phyloP scores from a whole-genome alignment of 1,140 invertebrate genomes.

The Drosophila simulans region DNA sequence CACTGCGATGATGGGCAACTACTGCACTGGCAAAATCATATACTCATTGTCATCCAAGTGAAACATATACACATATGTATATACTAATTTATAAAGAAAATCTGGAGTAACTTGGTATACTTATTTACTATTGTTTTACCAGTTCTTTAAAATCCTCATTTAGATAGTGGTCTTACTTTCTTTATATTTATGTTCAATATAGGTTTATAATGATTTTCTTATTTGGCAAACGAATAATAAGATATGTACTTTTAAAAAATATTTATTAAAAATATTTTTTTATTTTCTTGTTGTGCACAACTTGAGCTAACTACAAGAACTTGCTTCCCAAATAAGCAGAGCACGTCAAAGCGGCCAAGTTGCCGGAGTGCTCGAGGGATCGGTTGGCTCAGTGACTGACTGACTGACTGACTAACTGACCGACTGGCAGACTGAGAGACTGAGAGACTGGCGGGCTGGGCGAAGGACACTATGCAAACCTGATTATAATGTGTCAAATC shows the following conservation, averaged over 20 bases:
- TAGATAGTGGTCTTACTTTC: too few relatives aligned
- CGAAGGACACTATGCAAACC: conserved; percentile 68
- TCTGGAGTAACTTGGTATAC: neutral
- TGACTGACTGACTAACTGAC: conserved; percentile 14
- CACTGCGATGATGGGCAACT: conserved; percentile 43
- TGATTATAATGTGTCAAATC: conserved; percentile 84
- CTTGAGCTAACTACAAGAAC: conserved; percentile 31
- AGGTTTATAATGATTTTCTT: too few relatives aligned
- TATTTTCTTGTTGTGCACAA: neutral
- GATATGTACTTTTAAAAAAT: too few relatives aligned
- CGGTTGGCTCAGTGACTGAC: conserved; percentile 23
- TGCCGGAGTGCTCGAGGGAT: conserved; percentile 23
- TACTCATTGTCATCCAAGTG: neutral
- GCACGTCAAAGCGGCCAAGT: conserved; percentile 63
- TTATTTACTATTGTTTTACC: too few relatives aligned
- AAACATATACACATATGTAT: too few relatives aligned
- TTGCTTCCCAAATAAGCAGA: conserved; percentile 66
- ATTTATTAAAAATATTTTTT: neutral
- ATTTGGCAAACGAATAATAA: too few relatives aligned
- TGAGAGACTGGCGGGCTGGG: conserved; percentile 23
- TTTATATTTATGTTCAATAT: too few relatives aligned
- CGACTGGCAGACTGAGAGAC: conserved; percentile 16
- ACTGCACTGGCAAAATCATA: conserved; percentile 12
- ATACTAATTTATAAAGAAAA: too few relatives aligned
- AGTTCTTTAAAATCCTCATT: too few relatives aligned